Conservation (phyloP, 2,888 invertebrate genomes). For the Drosophila barbarae region DNA sequence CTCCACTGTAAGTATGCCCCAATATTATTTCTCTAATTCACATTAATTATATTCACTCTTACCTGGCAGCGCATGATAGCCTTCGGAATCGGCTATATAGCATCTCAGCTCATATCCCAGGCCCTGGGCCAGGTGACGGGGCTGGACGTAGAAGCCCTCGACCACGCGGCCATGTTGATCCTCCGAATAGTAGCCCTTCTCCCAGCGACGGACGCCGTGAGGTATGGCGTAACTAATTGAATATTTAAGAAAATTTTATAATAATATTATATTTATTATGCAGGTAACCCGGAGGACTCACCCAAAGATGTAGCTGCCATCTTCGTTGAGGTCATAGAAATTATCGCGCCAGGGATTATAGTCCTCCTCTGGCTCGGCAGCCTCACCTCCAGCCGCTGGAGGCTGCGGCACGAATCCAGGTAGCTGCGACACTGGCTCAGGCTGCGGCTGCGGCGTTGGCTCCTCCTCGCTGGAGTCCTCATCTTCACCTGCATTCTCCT, state of each 20-base stretch:
- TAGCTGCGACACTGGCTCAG: neutral
- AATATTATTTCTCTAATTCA: neutral
- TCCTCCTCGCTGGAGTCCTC: constrained; percentile 46
- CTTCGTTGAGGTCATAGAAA: constrained; percentile 60
- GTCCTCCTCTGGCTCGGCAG: constrained; percentile 13
- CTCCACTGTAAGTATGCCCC: constrained; percentile 47
- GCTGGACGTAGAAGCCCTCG: constrained; percentile 66
- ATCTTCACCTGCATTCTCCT: constrained; percentile 1
- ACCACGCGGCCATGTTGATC: constrained; percentile 50
- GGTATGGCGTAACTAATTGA: constrained; percentile 58
- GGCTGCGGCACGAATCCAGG: neutral
- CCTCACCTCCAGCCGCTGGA: constrained; percentile 1
- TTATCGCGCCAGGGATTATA: constrained; percentile 65
- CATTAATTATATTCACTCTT: neutral
- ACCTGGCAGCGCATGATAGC: constrained; percentile 61
- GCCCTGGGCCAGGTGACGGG: constrained; percentile 45
- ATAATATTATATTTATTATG: neutral
- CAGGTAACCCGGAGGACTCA: constrained; percentile 32
- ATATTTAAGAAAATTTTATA: neutral
- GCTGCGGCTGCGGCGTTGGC: neutral
- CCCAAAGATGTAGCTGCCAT: constrained; percentile 68
- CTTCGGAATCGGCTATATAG: constrained; percentile 61
- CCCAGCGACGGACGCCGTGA: constrained; percentile 69
- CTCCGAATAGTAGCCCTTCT: constrained; percentile 50
- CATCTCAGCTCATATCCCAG: constrained; percentile 61